phyloP scores from a whole-genome alignment of 2,888 invertebrate genomes.

The Lepidocyrtinus sp. region DNA sequence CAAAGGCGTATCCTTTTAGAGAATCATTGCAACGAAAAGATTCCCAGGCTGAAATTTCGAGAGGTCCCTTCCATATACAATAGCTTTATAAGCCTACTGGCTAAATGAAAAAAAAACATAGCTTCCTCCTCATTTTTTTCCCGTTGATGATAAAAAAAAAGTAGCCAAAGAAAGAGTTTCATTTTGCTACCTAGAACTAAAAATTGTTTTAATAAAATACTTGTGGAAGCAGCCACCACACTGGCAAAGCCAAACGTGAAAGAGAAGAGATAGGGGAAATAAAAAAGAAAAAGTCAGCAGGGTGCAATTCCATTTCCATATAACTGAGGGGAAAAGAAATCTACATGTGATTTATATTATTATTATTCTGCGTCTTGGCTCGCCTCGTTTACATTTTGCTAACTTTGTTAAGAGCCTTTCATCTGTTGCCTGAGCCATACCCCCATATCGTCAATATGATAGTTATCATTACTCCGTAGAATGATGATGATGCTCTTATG shows the following conservation, averaged over 20 bases:
- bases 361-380: conserved; percentile 36
- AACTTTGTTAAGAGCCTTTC: conserved; percentile 38
- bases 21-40: no score
- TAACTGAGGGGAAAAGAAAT: conserved; percentile 47
- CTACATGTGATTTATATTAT: conserved; percentile 61
- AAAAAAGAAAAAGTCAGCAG: conserved; percentile 57
- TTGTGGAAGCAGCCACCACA: background rate
- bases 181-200: conserved; percentile 3
- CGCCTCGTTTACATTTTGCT: conserved; percentile 37
- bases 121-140: conserved; percentile 1
- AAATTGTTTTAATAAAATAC: background rate
- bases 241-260: background rate
- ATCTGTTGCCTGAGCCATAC: background rate
- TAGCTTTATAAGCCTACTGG: conserved; percentile 29
- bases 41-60: no score
- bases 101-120: conserved; percentile 15
- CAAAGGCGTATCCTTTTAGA: conserved; percentile 4
- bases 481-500: conserved; percentile 46
- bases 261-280: conserved; percentile 12
- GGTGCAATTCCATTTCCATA: conserved; percentile 63
- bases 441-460: conserved; percentile 9
- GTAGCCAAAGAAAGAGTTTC: background rate
- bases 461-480: conserved; percentile 39
- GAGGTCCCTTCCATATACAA: no score
- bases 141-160: background rate